Evolutionary conservation across 2,797 vertebrate species (phyloP).

Genomic region (Catamblyrhynchus diadema): DNA sequence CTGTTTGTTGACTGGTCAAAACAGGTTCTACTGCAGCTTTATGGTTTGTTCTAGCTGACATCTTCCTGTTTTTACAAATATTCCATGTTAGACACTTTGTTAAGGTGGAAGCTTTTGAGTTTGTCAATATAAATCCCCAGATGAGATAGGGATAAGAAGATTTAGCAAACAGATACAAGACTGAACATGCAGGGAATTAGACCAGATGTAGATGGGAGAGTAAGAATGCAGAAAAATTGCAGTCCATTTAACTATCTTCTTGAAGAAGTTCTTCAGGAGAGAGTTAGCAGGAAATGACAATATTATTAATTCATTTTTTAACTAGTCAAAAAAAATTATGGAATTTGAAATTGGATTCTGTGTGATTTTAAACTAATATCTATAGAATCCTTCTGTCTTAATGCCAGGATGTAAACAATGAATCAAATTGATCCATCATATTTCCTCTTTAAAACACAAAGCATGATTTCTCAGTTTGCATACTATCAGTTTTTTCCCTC

Average conservation of each 20-base stretch:
- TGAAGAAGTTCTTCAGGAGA: not conserved
- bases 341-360: not conserved
- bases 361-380: not conserved
- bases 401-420: not conserved
- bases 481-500: not conserved
- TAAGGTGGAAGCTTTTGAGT: not conserved
- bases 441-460: not conserved
- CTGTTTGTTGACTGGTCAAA: not conserved
- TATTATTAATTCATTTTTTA: not conserved
- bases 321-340: not conserved
- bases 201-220: not conserved
- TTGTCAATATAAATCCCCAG: not conserved
- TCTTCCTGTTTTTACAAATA: not conserved
- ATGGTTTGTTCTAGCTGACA: not conserved
- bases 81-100: not conserved
- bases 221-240: not conserved
- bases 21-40: not conserved
- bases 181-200: not conserved
- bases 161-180: not conserved
- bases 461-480: not conserved
- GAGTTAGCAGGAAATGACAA: not conserved
- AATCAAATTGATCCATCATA: not conserved
- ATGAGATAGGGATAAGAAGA: not conserved
- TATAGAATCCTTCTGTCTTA: not conserved
- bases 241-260: not conserved